Percentiles rank a stretch among this genome's conserved stretches.
Conservation (phyloP, 2,797 vertebrate species). For the Enteromius trimaculatus region DNA sequence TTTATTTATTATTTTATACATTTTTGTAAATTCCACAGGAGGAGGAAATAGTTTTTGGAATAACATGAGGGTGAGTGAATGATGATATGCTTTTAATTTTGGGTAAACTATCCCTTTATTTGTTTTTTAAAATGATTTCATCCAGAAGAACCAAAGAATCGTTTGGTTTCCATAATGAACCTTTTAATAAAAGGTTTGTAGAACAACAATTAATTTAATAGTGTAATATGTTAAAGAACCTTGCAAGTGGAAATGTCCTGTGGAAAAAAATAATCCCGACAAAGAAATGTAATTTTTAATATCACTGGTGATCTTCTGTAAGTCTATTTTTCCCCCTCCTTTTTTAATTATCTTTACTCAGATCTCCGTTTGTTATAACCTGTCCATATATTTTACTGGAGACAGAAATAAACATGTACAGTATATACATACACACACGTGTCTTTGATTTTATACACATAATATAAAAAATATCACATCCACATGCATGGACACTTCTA, state of each 20-base stretch:
- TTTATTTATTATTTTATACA: not conserved
- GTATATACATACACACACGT: conserved; percentile 58
- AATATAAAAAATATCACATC: conserved; percentile 39
- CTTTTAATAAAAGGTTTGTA: not conserved
- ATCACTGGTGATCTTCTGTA: not conserved
- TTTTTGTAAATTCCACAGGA: too few relatives aligned
- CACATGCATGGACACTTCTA: conserved; percentile 54
- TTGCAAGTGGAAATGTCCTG: not conserved
- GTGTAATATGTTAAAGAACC: conserved; percentile 2
- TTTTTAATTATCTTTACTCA: conserved; percentile 6
- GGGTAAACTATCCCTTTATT: not conserved
- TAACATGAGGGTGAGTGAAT: not conserved
- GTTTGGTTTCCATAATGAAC: not conserved
- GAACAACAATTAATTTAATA: not conserved
- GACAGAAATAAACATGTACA: not conserved
- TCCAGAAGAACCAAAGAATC: not conserved
- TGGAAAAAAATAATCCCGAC: too few relatives aligned
- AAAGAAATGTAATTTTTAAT: not conserved
- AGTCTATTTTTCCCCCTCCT: too few relatives aligned
- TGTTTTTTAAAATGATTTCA: not conserved
- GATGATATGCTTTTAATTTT: not conserved
- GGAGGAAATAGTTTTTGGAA: not conserved
- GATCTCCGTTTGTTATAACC: not conserved
- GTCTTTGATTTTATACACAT: not conserved
- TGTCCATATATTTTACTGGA: not conserved